Percentiles rank a stretch among this genome's conserved stretches.
These are phyloP conservation scores for Aspidiotus rigidus DNA, from an alignment of 2,888 invertebrate species.

Conservation along the genomic window DNA sequence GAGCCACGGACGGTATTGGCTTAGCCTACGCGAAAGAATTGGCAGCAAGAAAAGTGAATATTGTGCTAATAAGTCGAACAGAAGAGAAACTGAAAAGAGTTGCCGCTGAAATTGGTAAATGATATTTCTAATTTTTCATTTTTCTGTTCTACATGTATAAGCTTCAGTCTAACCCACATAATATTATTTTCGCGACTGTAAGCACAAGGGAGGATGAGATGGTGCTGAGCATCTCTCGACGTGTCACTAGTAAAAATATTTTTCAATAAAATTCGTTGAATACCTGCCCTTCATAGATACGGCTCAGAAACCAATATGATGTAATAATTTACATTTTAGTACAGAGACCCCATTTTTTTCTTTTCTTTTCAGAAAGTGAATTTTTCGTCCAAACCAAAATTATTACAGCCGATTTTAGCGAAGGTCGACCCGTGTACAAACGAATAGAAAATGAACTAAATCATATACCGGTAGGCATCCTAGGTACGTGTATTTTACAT, in stretches of 20 bases:
- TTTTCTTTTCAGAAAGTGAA: constrained; percentile 44
- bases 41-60: constrained; percentile 63
- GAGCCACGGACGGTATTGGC: constrained; percentile 84
- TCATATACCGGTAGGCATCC: constrained; percentile 69
- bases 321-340: too few species aligned
- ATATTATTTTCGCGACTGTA: too few species aligned
- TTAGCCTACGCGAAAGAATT: constrained; percentile 75
- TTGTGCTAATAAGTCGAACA: constrained; percentile 71
- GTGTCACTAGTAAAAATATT: not conserved
- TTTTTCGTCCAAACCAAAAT: constrained; percentile 61
- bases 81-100: constrained; percentile 60
- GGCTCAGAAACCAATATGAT: too few species aligned
- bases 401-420: constrained; percentile 68
- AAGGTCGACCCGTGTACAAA: constrained; percentile 61
- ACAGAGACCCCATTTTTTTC: not conserved
- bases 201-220: too few species aligned
- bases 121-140: not conserved
- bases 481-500: constrained; percentile 51
- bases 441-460: constrained; percentile 60
- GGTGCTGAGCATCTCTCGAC: too few species aligned
- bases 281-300: too few species aligned
- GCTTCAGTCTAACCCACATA: too few species aligned
- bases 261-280: not conserved
- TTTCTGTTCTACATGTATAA: too few species aligned
- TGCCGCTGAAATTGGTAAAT: constrained; percentile 62